Evolutionary conservation across 2,888 invertebrate species (phyloP), one percentile per base, ranked within the genome.

Genomic region (Macrosoma leucophasiata): DNA sequence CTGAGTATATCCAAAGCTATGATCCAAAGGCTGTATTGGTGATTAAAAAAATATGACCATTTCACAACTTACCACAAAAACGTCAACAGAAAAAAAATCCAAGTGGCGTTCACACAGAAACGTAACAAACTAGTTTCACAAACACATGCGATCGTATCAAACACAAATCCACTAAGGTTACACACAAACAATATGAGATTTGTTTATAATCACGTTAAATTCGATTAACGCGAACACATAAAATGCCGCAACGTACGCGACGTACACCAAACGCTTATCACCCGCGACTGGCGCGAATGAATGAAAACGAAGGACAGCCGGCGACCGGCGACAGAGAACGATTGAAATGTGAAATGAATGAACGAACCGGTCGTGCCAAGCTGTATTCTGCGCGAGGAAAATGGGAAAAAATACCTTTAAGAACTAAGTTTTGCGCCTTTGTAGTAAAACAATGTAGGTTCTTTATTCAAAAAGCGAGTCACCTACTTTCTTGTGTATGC

Each of bases 41-140:
- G 11, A 7, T 7, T 24, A 4, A 26, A 26, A 25, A 36, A 7
- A 12, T n/a, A 30, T 39, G 44, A 51, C 46, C 47, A 57, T 58
- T 52, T 55, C 50, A 50, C 29, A 38, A 71, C 79, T 74, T 55
- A 81, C 81, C 73, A 75, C 72, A 76, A 73, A 69, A 71, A 69
- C 60, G 31, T 42, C 50, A 45, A 41, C 53, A 40, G 30, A 54
- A 55, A 66, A n/a, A 64, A 70, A 77, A 74, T 75, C 77, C 77
- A 67, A 71, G 51, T 60, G 43, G 50, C 55, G 54, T 50, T 57
- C 74, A 74, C 73, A 67, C 52, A 61, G 58, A 51, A 56, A 52
- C 48, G 43, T 27, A 33, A 32, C 23, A 35, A 72, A 68, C 64
- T 58, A 34, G 64, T 69, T 69, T 65, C 59, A 66, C 70, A 66